These are phyloP conservation scores for Crax fasciolata DNA, from an alignment of 2,797 vertebrate species.

Conservation along the genomic window DNA sequence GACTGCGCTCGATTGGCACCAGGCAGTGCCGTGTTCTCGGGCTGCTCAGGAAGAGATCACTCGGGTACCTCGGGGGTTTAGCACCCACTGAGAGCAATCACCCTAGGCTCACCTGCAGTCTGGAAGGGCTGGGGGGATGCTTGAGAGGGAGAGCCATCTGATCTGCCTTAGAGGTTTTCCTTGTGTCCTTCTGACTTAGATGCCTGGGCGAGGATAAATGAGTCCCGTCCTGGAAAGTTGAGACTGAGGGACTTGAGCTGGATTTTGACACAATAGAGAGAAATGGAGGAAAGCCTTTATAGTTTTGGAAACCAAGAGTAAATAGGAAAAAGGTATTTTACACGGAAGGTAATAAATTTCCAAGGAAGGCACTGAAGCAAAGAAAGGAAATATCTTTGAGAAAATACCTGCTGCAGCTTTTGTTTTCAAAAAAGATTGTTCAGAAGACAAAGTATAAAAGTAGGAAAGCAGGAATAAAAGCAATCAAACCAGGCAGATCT, in stretches of 20 bases:
- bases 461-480: not conserved
- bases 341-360: not conserved
- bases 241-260: not conserved
- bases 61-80: not conserved
- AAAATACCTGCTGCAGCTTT: not conserved
- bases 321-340: not conserved
- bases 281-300: not conserved
- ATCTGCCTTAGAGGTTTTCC: not conserved
- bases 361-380: not conserved
- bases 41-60: not conserved
- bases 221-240: not conserved
- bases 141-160: not conserved
- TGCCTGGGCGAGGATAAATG: not conserved
- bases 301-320: not conserved
- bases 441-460: not conserved
- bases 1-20: not conserved
- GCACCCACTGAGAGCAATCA: not conserved
- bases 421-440: not conserved
- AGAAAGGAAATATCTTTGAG: not conserved
- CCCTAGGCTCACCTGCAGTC: not conserved
- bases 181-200: not conserved
- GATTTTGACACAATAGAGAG: not conserved
- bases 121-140: not conserved
- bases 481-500: not conserved
- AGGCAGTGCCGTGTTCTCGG: not conserved